Evolutionary conservation across 30 jellyfish, hydroid and myxozoan genomes (phyloP).

Genomic region (Cassiopea xamachana): DNA sequence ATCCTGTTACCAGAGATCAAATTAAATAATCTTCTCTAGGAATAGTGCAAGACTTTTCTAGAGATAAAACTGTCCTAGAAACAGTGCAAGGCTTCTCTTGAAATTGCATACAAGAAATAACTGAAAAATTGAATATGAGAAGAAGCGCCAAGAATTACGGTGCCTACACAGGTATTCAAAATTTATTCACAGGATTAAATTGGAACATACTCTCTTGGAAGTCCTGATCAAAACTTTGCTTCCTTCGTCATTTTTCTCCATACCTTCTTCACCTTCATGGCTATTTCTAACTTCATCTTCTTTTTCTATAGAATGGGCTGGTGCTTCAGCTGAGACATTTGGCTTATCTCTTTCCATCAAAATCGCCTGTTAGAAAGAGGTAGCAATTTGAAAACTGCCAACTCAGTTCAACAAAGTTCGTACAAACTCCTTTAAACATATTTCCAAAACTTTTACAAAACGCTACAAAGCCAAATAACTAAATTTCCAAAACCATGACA

Average conservation of each 20-base stretch:
- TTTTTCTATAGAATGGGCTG: not conserved
- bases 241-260: not conserved
- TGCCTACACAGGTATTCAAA: too few species aligned
- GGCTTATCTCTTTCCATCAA: constrained; percentile 38
- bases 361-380: constrained; percentile 3
- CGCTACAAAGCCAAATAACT: too few species aligned
- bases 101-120: too few species aligned
- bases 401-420: not conserved
- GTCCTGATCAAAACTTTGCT: constrained; percentile 9
- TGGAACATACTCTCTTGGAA: constrained; percentile 25
- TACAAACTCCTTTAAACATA: not conserved
- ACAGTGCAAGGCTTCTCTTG: too few species aligned
- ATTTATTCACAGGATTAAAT: not conserved
- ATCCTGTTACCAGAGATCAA: too few species aligned
- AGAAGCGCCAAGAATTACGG: too few species aligned
- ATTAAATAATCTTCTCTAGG: too few species aligned
- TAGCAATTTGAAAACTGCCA: not conserved
- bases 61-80: too few species aligned
- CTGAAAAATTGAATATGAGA: too few species aligned
- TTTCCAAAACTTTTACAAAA: too few species aligned
- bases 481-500: too few species aligned
- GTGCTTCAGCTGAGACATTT: not conserved
- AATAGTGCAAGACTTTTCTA: too few species aligned
- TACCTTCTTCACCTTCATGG: not conserved
- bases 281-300: not conserved